Evolutionary conservation across 2,888 invertebrate species (phyloP).

Genomic region (Mesoligia furuncula): DNA sequence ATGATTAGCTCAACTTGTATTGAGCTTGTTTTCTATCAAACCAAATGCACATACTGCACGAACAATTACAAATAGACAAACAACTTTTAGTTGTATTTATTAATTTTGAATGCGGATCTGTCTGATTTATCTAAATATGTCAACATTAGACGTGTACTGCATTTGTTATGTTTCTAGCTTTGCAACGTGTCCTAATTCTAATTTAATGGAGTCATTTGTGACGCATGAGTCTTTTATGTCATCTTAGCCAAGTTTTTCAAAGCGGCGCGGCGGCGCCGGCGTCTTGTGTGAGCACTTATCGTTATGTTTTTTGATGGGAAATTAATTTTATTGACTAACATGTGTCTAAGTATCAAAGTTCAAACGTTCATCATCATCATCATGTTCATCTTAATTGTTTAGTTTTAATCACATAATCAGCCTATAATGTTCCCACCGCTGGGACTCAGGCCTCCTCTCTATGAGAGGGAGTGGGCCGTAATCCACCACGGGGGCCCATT

Average conservation of each 20-base stretch:
- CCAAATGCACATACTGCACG: neutral
- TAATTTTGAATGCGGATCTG: neutral
- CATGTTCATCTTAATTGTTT: neutral
- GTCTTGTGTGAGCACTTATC: neutral
- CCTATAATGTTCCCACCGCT: neutral
- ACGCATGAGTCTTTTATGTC: conserved; percentile 1
- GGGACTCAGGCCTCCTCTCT: neutral
- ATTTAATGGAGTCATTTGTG: conserved; percentile 13
- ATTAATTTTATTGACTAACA: neutral
- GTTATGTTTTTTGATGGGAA: conserved; percentile 5
- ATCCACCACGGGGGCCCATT: neutral
- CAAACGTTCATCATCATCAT: neutral
- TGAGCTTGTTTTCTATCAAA: neutral
- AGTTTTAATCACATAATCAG: neutral
- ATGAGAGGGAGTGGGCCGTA: neutral
- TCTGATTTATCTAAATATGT: conserved; percentile 37
- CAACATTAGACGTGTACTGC: conserved; percentile 30
- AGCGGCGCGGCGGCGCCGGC: neutral
- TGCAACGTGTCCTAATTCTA: conserved; percentile 14
- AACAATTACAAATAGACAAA: neutral
- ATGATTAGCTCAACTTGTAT: too few species aligned
- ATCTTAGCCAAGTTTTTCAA: neutral
- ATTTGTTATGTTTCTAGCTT: conserved; percentile 7
- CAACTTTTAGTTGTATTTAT: neutral
- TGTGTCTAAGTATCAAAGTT: conserved; percentile 6